Evolutionary conservation across 1,140 invertebrate species (phyloP), one percentile per base, ranked within the genome.

Genomic region (Saxidomus purpurata): DNA sequence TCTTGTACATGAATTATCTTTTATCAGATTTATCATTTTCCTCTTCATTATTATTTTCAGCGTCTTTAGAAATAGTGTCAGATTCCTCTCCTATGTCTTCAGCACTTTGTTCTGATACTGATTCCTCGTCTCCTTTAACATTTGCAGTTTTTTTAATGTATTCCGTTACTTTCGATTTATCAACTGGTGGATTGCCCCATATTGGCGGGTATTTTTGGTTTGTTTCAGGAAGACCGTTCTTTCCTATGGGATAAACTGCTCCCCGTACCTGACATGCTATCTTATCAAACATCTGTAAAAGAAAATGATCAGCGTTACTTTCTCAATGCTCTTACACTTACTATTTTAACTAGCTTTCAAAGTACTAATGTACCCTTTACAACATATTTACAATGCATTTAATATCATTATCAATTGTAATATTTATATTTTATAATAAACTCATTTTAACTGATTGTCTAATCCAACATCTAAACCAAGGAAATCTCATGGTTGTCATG

Each of bases 121-220:
- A 4, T 22, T 81, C 55, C 13, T 13, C n/a, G 6, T 80, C 43
- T 34, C 2, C 36, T 38, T 4, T 25, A 34, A 15, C 55, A 6
- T 36, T 11, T n/a, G 38, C 38, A 6, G 0, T 25, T 43, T 61
- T 28, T 19, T 87, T 87, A 8, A 87, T 38, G 40, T 36, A 87
- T 25, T 87, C 85, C 6, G 52, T 67, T 28, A 74, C 49, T 43
- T 11, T 19, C 1, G 31, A 36, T 43, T 9, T 13, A 76, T 86
- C 49, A 13, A 86, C n/a, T 0, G 69, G 84, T 13, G 15, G 3
- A 28, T 86, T 86, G 43, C 34, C 69, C 85, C 85, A 87, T 2
- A 79, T 25, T 17, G 49, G 47, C 19, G 85, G 85, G 17, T 36
- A 76, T 11, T 77, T 36, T 38, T 19, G 19, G 6, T 55, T 31